phyloP scores from a whole-genome alignment of 2,113 vertebrate genomes.

The Andinoacara biseriatus region DNA sequence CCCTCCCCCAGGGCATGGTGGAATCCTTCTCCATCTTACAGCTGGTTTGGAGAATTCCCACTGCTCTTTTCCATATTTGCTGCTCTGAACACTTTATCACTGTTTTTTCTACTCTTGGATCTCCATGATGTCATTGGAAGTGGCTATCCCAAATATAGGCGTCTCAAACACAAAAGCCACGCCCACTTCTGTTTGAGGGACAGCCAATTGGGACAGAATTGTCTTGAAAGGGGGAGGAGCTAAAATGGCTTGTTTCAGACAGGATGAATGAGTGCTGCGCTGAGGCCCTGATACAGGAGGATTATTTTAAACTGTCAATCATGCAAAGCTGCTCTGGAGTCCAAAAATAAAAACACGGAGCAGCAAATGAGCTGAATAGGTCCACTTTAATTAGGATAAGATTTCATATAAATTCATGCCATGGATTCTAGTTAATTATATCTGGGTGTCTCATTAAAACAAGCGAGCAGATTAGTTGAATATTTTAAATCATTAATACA shows the following conservation, averaged over 20 bases:
- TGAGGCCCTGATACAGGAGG: not conserved
- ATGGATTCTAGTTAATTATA: not conserved
- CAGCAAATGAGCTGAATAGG: not conserved
- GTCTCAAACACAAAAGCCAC: no score
- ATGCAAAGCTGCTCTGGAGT: conserved; percentile 4
- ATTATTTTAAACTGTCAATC: not conserved
- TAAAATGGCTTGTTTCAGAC: not conserved
- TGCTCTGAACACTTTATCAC: no score
- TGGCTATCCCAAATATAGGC: not conserved
- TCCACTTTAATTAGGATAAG: not conserved
- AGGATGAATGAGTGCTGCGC: not conserved
- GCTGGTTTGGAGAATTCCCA: no score
- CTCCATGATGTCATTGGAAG: not conserved
- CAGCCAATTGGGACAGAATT: not conserved
- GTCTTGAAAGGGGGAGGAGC: not conserved
- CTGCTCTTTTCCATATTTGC: no score
- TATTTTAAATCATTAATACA: conserved; percentile 3
- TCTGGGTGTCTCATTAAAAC: conserved; percentile 11
- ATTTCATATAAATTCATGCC: not conserved
- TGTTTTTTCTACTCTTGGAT: not conserved
- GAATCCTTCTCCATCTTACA: no score
- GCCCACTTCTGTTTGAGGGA: not conserved
- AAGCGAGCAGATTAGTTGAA: conserved; percentile 3
- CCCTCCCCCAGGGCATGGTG: no score
- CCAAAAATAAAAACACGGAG: not conserved